Base-by-base conservation (phyloP, 2,797 vertebrate species). In the Sebastes cheni region DNA sequence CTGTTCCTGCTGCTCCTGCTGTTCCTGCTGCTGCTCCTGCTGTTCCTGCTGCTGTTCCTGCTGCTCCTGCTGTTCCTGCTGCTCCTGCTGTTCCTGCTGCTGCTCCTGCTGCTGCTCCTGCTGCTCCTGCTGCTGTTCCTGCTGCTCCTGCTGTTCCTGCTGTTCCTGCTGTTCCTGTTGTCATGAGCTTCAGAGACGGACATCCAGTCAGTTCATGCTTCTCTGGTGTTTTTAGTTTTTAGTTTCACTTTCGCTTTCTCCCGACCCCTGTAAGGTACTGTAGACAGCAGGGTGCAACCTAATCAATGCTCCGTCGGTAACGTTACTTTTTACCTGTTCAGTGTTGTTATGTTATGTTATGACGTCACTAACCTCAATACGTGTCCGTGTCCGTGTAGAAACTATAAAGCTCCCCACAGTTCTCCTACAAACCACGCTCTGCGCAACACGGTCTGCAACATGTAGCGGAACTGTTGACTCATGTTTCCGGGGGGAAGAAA, bases 321-420 rank as follows among this genome's bases (percentile, higher is more conserved):
- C 46, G 16, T 50, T 8, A 30, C 13, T 72, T 60, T 66, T 60
- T 39, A 6, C 1, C 34, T 22, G 22, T 2, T 4, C 6, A 7
- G 69, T 54, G 20, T 56, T 85, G 20, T 72, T 77, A 2, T 72
- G 67, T 65, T 87, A 1, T 58, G 27, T 25, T 25, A 25, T 25
- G 25, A 25, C 52, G 69, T 84, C 67, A 74, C 18, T 36, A 5
- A 6, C 29, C 34, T 27, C 0, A 8, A 29, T 23, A 4, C 30
- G 34, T 0, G 0, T 30, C 32, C 27, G 14, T 50, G 80, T 62
- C 55, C 89, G 83, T 77, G 81, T 65, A 50, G 87, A 85, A 92
- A 92, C 90, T 3, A 13, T 2, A 23, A 10, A 0, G 2, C n/a
- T 2, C 1, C 6, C 5, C 1, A 20, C 0, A 2, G 72, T 69